Percentiles rank a stretch among this genome's conserved stretches.
phyloP scores from a whole-genome alignment of 2,888 invertebrate species.

The Nephrotoma appendiculata region DNA sequence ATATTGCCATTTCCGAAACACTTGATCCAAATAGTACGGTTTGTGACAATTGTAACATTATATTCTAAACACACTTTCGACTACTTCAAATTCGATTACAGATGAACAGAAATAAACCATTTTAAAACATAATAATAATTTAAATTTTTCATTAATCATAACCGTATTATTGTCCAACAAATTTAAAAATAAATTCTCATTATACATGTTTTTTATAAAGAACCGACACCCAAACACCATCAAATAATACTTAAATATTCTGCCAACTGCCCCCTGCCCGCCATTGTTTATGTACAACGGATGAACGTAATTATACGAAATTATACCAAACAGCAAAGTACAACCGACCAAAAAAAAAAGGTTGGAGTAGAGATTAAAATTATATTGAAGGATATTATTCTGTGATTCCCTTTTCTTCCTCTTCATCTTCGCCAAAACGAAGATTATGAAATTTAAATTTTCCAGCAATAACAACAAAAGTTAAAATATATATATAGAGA shows the following conservation, averaged over 20 bases:
- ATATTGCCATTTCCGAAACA: no score
- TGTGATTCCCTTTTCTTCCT: neutral
- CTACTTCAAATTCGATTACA: no score
- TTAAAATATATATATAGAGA: no score
- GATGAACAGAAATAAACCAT: no score
- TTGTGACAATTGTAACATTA: no score
- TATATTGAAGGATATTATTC: neutral
- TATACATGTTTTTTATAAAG: neutral
- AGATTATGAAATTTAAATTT: neutral
- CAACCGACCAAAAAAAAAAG: neutral
- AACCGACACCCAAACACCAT: neutral
- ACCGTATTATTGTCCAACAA: neutral
- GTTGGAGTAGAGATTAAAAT: neutral
- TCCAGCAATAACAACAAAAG: neutral
- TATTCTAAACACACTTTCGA: no score
- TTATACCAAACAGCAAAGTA: neutral
- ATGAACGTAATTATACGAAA: neutral
- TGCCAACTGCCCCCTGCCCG: neutral
- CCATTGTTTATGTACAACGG: neutral
- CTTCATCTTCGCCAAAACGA: neutral
- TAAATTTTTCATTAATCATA: no score
- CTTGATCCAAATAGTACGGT: no score
- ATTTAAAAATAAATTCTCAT: neutral
- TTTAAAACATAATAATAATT: no score
- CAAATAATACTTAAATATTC: neutral